Percentiles rank a stretch among this genome's conserved stretches.
phyloP scores from a whole-genome alignment of 1,140 invertebrate species.

The Physella acuta region DNA sequence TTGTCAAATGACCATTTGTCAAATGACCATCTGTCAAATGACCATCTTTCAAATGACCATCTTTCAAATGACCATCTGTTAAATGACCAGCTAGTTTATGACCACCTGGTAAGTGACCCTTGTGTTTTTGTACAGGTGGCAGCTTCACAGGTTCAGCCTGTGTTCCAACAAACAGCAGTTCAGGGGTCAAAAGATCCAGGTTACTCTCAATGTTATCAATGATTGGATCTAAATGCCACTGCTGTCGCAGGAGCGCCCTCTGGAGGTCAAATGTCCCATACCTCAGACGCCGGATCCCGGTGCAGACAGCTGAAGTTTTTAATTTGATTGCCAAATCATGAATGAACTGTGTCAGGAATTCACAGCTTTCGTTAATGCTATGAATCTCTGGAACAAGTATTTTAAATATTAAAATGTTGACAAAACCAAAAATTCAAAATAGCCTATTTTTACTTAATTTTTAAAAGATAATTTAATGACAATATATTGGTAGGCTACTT shows the following conservation, averaged over 20 bases:
- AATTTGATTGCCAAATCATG: constrained; percentile 79
- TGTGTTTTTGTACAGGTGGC: no score
- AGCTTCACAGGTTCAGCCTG: neutral
- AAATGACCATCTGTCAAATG: no score
- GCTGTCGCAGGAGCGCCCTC: constrained; percentile 76
- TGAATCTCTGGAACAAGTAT: constrained; percentile 75
- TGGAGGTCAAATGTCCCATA: constrained; percentile 80
- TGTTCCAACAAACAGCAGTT: constrained; percentile 32
- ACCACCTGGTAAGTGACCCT: no score
- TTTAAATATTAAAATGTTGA: no score
- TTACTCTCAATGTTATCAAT: constrained; percentile 69
- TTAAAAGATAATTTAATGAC: no score
- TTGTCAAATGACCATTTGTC: no score
- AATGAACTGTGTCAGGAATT: constrained; percentile 74
- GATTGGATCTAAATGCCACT: constrained; percentile 84
- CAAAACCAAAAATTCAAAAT: no score
- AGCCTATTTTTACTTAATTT: no score
- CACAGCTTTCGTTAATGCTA: constrained; percentile 78
- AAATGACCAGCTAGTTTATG: no score
- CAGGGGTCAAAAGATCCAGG: constrained; percentile 27
- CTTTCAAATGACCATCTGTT: no score
- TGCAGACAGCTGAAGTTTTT: constrained; percentile 78
- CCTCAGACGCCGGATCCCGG: constrained; percentile 76
- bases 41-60: no score
- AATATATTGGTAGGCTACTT: no score